Base-by-base conservation (phyloP, 2,888 invertebrate genomes). In the Biston betularia region DNA sequence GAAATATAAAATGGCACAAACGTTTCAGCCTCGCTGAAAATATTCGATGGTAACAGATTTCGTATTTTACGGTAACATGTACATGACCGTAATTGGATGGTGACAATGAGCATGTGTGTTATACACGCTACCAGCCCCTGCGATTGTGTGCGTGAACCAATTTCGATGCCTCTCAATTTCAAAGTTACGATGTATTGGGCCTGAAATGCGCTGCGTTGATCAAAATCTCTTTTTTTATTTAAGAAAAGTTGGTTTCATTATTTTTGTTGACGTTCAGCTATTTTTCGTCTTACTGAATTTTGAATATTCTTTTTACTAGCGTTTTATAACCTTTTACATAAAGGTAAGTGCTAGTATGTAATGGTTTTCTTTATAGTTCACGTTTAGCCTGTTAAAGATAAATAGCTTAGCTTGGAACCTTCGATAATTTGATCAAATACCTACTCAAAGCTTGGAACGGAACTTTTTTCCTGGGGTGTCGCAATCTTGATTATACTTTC, bases 171-270 rank as follows among this genome's bases (percentile, higher is more conserved):
- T 63, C 56, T 56, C 56, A 63, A 63, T 57, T 57, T 57, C 50
- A 50, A 63, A 62, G 55, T 62, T 55, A 63, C 55, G 55, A 63
- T 60, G 42, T 65, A 60, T 65, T 46, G 59, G 48, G 42, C 12
- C 14, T 56, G 44, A 50, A 56, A 65, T 48, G 45, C 54, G 14
- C 14, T 52, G 54, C 34, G 54, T 48, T 54, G 61, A 62, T 54
- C 53, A 46, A 38, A 62, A 52, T 24, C 42, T 24, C 42, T 54
- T 52, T 50, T 59, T 59, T 50, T 14, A 15, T 45, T 58, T 24
- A 57, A n/a, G 35, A 58, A 48, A 58, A n/a, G 15, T 15, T 38
- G 46, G 35, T 40, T 49, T 49, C 48, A 58, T 50, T 49, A 40
- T 48, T 58, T 50, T 52, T 52, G 38, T 38, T 52, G 35, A 38